Conservation (phyloP, 2,113 vertebrate species). For the Campylorhamphus procurvoides region DNA sequence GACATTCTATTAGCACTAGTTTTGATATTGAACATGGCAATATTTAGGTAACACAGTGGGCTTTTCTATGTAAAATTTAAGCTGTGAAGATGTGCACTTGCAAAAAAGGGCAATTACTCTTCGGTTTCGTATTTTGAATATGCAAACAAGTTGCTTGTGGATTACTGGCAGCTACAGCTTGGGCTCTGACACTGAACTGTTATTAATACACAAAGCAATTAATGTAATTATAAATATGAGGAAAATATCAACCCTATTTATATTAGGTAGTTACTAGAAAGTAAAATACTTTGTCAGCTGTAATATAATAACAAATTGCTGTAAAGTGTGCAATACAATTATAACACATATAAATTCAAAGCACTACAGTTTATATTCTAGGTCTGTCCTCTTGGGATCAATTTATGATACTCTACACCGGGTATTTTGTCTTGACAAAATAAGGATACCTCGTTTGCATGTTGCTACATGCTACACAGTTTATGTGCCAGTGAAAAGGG, state of each 20-base stretch:
- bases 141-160: not conserved
- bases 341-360: conserved; percentile 4
- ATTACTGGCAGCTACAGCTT: conserved; percentile 42
- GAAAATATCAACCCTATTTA: conserved; percentile 29
- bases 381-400: conserved; percentile 51
- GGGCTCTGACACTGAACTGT: conserved; percentile 11
- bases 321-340: conserved; percentile 22
- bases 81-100: not conserved
- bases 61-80: not conserved
- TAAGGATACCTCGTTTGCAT: not conserved
- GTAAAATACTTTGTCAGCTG: conserved; percentile 57
- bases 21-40: not conserved
- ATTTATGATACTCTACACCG: conserved; percentile 11
- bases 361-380: conserved; percentile 20
- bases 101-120: not conserved
- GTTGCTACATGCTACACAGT: not conserved
- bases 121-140: not conserved
- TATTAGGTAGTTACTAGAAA: conserved; percentile 12
- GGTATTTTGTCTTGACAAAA: conserved; percentile 25
- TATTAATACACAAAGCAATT: conserved; percentile 44
- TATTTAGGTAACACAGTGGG: not conserved
- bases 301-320: conserved; percentile 62
- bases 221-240: conserved; percentile 46
- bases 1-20: not conserved
- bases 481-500: not conserved